Conservation (phyloP, 1,140 invertebrate species). For the Amphibalanus amphitrite region DNA sequence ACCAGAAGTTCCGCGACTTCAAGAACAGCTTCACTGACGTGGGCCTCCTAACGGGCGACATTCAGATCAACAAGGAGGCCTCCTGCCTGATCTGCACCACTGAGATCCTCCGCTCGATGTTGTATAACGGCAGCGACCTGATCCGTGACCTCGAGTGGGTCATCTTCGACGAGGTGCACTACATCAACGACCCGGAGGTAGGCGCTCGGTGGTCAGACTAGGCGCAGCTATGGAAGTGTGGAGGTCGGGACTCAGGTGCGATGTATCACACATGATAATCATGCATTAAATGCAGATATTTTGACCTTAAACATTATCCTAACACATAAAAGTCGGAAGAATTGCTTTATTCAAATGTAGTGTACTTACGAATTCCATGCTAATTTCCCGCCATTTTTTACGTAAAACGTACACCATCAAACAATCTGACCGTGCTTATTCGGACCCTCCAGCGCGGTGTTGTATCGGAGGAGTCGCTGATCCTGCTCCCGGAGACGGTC, state of each 20-base stretch:
- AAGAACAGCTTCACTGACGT: constrained; percentile 73
- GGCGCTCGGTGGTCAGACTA: neutral
- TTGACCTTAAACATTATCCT: too few species aligned
- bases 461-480: neutral
- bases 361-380: too few species aligned
- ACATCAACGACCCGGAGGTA: constrained; percentile 84
- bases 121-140: constrained; percentile 88
- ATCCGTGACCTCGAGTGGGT: constrained; percentile 95
- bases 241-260: neutral
- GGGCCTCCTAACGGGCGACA: constrained; percentile 86
- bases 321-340: too few species aligned
- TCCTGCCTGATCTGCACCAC: constrained; percentile 92
- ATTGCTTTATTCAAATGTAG: too few species aligned
- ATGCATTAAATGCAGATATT: neutral
- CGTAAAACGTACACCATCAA: neutral
- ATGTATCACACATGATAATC: neutral
- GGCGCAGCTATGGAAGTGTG: neutral
- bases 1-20: constrained; percentile 98
- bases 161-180: constrained; percentile 99
- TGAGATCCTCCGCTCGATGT: constrained; percentile 93
- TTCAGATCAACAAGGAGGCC: constrained; percentile 85
- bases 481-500: too few species aligned
- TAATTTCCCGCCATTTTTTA: too few species aligned
- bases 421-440: neutral
- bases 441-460: neutral